phyloP scores from a whole-genome alignment of 2,888 invertebrate genomes.

The Meiosimyza decipiens region DNA sequence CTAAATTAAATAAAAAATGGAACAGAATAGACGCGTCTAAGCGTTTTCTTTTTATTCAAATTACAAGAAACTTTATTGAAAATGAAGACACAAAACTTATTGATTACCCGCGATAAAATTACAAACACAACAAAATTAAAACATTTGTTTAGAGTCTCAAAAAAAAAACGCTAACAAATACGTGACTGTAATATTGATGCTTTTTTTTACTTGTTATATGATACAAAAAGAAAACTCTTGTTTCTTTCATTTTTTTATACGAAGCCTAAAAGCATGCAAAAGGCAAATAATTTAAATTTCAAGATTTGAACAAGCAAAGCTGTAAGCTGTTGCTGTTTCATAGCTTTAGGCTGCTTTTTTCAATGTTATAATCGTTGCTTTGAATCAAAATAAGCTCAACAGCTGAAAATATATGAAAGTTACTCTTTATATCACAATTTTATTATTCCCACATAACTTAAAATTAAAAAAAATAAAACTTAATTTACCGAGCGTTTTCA shows the following conservation, averaged over 20 bases:
- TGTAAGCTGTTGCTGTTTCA: no score
- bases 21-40: neutral
- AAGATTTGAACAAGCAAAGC: no score
- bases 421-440: no score
- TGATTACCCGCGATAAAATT: constrained; percentile 37
- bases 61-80: constrained; percentile 22
- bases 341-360: no score
- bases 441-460: no score
- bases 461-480: neutral
- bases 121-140: neutral
- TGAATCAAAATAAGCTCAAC: no score
- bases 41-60: constrained; percentile 8
- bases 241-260: neutral
- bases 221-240: neutral
- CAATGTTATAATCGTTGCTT: no score
- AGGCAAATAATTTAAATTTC: no score
- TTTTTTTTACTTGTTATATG: no score
- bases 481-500: constrained; percentile 40
- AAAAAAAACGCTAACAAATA: constrained; percentile 4
- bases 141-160: no score
- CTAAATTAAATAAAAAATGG: constrained; percentile 12
- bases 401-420: no score
- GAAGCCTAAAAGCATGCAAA: neutral
- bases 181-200: neutral
- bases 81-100: constrained; percentile 21